Conservation (phyloP, 2,113 vertebrate genomes). For the Phyllostomus discolor region DNA sequence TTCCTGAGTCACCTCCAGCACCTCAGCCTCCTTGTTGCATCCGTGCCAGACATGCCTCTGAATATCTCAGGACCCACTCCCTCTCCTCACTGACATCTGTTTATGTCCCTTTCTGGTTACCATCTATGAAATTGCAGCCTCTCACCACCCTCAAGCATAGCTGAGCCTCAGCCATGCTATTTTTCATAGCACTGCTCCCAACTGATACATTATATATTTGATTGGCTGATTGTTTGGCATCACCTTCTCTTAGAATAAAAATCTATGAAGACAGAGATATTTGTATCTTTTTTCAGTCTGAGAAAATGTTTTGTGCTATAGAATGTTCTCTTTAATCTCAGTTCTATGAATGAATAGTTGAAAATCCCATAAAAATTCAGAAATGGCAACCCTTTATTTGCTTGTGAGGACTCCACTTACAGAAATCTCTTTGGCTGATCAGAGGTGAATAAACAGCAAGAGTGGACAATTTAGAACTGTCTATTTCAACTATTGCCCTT, state of each 20-base stretch:
- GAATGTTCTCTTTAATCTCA: background rate
- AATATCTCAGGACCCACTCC: background rate
- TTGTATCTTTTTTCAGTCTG: background rate
- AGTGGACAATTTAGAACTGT: background rate
- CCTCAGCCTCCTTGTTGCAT: background rate
- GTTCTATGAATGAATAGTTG: background rate
- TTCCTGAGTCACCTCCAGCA: background rate
- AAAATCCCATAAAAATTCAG: background rate
- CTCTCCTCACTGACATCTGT: background rate
- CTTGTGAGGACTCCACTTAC: background rate
- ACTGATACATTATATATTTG: background rate
- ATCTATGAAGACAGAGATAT: background rate
- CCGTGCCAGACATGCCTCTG: background rate
- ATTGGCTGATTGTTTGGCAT: background rate
- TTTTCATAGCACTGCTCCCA: background rate
- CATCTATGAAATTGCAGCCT: background rate
- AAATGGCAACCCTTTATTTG: background rate
- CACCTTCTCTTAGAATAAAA: background rate
- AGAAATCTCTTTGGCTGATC: background rate
- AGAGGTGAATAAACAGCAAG: background rate
- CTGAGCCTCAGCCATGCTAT: background rate
- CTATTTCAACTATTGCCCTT: background rate
- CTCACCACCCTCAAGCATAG: fast-evolving
- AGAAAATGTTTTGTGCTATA: background rate
- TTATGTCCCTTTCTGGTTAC: background rate